Evolutionary conservation across 2,888 invertebrate genomes (phyloP).

Genomic region (Ichneumoninae sp.): DNA sequence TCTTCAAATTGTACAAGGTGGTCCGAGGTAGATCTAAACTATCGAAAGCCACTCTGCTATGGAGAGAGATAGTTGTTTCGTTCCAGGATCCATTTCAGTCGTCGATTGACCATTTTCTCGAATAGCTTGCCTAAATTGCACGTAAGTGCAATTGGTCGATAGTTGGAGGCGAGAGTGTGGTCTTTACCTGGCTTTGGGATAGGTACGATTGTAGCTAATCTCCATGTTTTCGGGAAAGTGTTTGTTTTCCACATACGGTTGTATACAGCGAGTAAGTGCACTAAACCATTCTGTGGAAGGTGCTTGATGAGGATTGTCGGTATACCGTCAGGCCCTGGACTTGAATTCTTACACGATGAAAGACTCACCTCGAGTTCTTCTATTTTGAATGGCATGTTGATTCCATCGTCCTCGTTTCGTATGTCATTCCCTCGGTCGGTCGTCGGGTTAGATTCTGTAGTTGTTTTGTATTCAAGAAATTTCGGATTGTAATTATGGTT

Average conservation of each 20-base stretch:
- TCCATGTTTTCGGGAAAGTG: slow-evolving; percentile 24
- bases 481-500: slow-evolving; percentile 21
- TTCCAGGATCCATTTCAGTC: slow-evolving; percentile 46
- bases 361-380: slow-evolving; percentile 23
- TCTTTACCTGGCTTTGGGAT: slow-evolving; percentile 44
- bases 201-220: slow-evolving; percentile 26
- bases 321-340: slow-evolving; percentile 44
- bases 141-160: slow-evolving; percentile 20
- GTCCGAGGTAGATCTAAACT: too few relatives aligned
- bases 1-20: slow-evolving; percentile 51
- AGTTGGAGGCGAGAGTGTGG: background rate
- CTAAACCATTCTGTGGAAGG: background rate
- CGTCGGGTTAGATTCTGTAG: background rate
- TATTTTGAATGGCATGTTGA: background rate
- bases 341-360: slow-evolving; percentile 23
- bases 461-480: slow-evolving; percentile 17
- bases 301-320: slow-evolving; percentile 14
- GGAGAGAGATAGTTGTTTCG: slow-evolving; percentile 27
- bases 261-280: background rate
- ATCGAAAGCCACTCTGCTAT: slow-evolving; percentile 49
- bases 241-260: slow-evolving; percentile 23
- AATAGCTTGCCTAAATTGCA: slow-evolving; percentile 10
- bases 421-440: background rate
- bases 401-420: background rate
- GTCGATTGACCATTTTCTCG: slow-evolving; percentile 41